phyloP scores from a whole-genome alignment of 2,113 vertebrate genomes.

The Carassius gibelio region DNA sequence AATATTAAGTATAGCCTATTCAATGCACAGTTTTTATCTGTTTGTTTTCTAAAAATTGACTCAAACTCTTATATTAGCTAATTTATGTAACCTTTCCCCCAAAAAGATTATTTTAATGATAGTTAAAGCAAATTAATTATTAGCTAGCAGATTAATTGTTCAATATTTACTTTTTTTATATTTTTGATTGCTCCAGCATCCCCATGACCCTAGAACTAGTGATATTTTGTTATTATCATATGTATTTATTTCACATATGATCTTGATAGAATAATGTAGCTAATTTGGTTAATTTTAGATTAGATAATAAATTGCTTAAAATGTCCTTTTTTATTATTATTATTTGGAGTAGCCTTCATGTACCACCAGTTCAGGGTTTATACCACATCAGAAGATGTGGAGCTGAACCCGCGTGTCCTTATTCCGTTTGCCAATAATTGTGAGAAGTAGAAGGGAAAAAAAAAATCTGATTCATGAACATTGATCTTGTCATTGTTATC shows the following conservation, averaged over 20 bases:
- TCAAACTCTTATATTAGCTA: background rate
- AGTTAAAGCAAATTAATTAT: background rate
- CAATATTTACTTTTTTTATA: background rate
- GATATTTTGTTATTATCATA: too few relatives aligned
- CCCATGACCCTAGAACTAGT: background rate
- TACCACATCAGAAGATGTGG: too few relatives aligned
- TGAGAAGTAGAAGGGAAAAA: background rate
- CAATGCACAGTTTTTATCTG: background rate
- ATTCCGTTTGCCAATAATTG: too few relatives aligned
- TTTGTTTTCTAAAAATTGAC: too few relatives aligned
- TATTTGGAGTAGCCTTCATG: background rate
- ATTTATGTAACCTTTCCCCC: background rate
- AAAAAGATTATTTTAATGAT: background rate
- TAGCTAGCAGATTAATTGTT: background rate
- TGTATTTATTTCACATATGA: background rate
- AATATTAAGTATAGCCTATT: too few relatives aligned
- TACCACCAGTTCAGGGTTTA: too few relatives aligned
- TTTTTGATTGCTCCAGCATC: background rate
- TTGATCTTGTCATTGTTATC: background rate
- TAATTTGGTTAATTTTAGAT: background rate
- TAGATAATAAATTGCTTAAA: background rate
- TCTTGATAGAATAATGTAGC: background rate
- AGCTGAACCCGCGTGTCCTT: too few relatives aligned
- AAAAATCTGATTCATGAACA: background rate
- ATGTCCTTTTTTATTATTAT: background rate